A percentile compares a stretch with the other conserved stretches of the same genome.
These are phyloP conservation scores for Zophobas morio DNA, from an alignment of 1,140 invertebrate species.

Conservation along the genomic window DNA sequence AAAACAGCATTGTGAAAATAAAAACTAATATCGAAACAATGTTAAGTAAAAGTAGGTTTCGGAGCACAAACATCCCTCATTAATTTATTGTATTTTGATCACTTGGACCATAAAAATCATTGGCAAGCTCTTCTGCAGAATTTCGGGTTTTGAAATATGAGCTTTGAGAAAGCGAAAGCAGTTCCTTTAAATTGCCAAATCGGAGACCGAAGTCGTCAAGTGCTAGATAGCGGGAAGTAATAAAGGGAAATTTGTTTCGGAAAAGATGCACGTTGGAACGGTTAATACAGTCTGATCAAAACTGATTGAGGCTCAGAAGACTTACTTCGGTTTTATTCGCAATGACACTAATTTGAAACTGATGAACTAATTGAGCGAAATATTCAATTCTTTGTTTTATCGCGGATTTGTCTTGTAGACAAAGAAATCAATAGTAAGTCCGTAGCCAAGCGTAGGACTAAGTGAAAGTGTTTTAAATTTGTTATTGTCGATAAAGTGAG, in stretches of 20 bases:
- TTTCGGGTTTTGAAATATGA: conserved; percentile 19
- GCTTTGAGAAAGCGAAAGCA: conserved; percentile 6
- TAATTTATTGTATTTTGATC: no score
- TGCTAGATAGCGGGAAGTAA: conserved; percentile 23
- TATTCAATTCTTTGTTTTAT: neutral
- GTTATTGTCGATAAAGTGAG: no score
- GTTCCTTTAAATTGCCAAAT: conserved; percentile 24
- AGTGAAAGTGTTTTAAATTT: no score
- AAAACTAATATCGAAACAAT: no score
- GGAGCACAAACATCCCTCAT: no score
- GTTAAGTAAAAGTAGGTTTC: no score
- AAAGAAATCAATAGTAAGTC: neutral
- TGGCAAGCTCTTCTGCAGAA: neutral
- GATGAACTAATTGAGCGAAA: conserved; percentile 4
- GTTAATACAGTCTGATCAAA: conserved; percentile 19
- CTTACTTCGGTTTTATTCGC: neutral
- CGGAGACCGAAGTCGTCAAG: conserved; percentile 1
- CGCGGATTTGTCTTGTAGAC: no score
- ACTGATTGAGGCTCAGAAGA: conserved; percentile 14
- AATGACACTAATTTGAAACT: neutral
- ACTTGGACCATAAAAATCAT: neutral
- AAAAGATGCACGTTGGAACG: conserved; percentile 18
- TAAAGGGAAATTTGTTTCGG: conserved; percentile 29
- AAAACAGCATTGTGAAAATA: no score
- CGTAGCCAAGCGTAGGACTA: no score